Base-by-base conservation (phyloP, 1,140 invertebrate species). In the Temnothorax longispinosus region DNA sequence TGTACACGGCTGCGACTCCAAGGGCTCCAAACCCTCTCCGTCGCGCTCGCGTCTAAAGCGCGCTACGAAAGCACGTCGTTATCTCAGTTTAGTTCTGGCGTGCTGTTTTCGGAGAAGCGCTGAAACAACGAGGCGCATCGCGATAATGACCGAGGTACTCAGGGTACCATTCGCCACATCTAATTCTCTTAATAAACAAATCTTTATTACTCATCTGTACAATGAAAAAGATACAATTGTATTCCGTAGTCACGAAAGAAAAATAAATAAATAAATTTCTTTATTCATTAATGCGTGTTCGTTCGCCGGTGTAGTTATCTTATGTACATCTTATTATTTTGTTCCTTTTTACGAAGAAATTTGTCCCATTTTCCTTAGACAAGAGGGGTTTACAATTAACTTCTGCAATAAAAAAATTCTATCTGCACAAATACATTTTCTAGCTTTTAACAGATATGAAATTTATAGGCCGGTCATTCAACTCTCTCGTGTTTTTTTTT, bases 31-130 rank as follows among this genome's bases (percentile, higher is more conserved):
- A 27, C 27, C 21, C 54, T 54, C 41, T 76, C 27, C 32, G 38
- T 74, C 71, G 52, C 15, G 15, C 32, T 5, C 13, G 50, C 21
- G 54, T 38, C 65, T 64, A 58, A 77, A 87, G 71, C 56, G 80
- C 71, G 67, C 38, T 80, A 52, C 81, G 82, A 62, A 64, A 85
- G 87, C 85, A 67, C 67, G 58, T 74, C 85, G 87, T 88, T 88
- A 88, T 88, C 69, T 78, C 62, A 87, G 65, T 88, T 88, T 89
- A 69, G 72, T 60, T 88, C 72, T 47, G 67, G 47, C 72, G 56
- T 75, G 58, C 71, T 76, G 62, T 82, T 88, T 76, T 60, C 60
- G 69, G 50, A 81, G 64, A 88, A 62, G 81, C 77, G 18, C 52
- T 64, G 56, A 72, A 64, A 56, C 74, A 54, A 75, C 86, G 69